Percentiles rank a stretch among this genome's conserved stretches.
phyloP scores from a whole-genome alignment of 2,888 invertebrate genomes.

The Limnephilus marmoratus region DNA sequence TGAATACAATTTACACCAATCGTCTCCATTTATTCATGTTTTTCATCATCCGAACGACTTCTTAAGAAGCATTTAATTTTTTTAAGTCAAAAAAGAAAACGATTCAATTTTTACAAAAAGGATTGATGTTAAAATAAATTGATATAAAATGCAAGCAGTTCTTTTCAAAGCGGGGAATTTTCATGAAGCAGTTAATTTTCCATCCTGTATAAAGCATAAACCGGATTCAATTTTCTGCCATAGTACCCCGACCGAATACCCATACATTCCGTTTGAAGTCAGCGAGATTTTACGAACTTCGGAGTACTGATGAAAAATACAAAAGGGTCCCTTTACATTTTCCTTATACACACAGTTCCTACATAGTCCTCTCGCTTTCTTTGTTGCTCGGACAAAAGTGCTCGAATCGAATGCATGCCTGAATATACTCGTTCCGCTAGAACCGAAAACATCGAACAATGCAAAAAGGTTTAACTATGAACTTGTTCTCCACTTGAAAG shows the following conservation, averaged over 20 bases:
- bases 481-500: background rate
- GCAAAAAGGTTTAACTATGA: slow-evolving; percentile 21
- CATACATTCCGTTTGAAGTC: slow-evolving; percentile 58
- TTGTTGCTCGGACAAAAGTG: slow-evolving; percentile 54
- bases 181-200: background rate
- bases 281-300: slow-evolving; percentile 54
- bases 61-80: background rate
- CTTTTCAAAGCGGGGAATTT: background rate
- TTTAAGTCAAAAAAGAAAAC: background rate
- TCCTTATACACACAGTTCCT: slow-evolving; percentile 29
- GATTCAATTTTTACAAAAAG: background rate
- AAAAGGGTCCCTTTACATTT: slow-evolving; percentile 57
- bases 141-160: slow-evolving; percentile 17
- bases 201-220: slow-evolving; percentile 36
- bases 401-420: slow-evolving; percentile 50
- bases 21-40: background rate
- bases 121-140: slow-evolving; percentile 26
- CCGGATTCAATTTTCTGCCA: slow-evolving; percentile 52
- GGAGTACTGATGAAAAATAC: slow-evolving; percentile 56
- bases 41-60: background rate
- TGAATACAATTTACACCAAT: background rate
- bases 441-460: slow-evolving; percentile 40
- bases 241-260: slow-evolving; percentile 49
- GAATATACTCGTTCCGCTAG: background rate
- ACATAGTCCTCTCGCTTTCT: slow-evolving; percentile 38